phyloP scores from a whole-genome alignment of 2,888 invertebrate species.

The Mesorhabditis sp. region DNA sequence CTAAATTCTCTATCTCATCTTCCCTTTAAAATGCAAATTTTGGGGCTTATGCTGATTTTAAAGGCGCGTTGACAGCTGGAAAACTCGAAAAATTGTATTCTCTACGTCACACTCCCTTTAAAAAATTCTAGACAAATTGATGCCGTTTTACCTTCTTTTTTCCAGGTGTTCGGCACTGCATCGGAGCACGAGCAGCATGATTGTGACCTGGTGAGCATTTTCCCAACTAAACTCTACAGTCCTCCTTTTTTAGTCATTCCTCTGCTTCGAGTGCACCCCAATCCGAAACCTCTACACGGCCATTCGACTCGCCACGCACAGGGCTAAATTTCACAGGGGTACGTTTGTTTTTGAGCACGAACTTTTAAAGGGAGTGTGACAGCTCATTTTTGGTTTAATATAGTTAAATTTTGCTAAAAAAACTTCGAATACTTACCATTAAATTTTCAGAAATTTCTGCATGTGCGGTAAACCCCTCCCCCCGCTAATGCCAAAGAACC shows the following conservation, averaged over 20 bases:
- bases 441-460: background rate
- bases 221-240: background rate
- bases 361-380: no score
- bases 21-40: no score
- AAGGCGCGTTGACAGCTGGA: no score
- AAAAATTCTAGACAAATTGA: no score
- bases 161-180: background rate
- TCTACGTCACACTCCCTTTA: no score
- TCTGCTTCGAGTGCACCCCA: conserved; percentile 56
- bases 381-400: no score
- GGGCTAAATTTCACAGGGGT: conserved; percentile 46
- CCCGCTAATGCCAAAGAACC: background rate
- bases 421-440: background rate
- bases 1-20: no score
- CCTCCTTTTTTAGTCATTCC: conserved; percentile 37
- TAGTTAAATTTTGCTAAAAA: background rate
- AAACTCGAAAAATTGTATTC: no score
- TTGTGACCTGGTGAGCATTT: background rate
- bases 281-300: conserved; percentile 54
- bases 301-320: conserved; percentile 34
- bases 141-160: no score
- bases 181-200: background rate
- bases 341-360: conserved; percentile 6
- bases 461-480: background rate
- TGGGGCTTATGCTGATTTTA: no score